Conservation (phyloP, 1,140 invertebrate genomes). For the Agrypnia vestita region DNA sequence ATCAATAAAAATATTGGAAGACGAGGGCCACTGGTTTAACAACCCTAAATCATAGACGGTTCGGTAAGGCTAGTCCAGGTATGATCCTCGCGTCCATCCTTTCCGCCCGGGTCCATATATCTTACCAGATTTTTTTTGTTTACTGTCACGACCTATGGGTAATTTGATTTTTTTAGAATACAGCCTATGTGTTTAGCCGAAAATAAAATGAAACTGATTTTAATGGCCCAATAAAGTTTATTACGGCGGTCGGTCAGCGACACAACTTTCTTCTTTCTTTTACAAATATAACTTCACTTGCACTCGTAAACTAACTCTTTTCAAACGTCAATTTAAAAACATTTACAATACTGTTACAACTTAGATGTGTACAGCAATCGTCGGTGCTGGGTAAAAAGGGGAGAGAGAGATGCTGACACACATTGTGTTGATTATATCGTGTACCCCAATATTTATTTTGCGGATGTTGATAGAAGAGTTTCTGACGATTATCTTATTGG, state of each 20-base stretch:
- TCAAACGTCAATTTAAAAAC: background rate
- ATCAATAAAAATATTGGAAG: background rate
- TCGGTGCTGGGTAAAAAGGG: background rate
- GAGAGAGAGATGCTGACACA: too few relatives aligned
- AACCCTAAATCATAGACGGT: background rate
- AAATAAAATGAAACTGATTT: constrained; percentile 43
- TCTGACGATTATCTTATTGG: too few relatives aligned
- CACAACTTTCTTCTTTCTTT: constrained; percentile 32
- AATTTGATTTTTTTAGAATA: constrained; percentile 40
- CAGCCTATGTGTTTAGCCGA: constrained; percentile 40
- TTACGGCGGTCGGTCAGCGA: constrained; percentile 7
- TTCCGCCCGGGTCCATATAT: constrained; percentile 31
- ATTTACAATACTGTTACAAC: background rate
- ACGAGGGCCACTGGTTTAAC: background rate
- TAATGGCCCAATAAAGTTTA: constrained; percentile 41
- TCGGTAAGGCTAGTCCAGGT: constrained; percentile 4
- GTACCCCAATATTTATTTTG: too few relatives aligned
- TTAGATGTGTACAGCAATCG: background rate
- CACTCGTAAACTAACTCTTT: constrained; percentile 25
- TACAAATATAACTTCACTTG: constrained; percentile 18
- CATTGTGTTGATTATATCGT: too few relatives aligned
- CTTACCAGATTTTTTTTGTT: constrained; percentile 19
- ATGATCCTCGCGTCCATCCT: background rate
- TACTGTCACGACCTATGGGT: constrained; percentile 35
- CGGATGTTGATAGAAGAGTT: too few relatives aligned